Evolutionary conservation across 2,797 vertebrate species (phyloP).

Genomic region (Schizopygopsis malacanthus): DNA sequence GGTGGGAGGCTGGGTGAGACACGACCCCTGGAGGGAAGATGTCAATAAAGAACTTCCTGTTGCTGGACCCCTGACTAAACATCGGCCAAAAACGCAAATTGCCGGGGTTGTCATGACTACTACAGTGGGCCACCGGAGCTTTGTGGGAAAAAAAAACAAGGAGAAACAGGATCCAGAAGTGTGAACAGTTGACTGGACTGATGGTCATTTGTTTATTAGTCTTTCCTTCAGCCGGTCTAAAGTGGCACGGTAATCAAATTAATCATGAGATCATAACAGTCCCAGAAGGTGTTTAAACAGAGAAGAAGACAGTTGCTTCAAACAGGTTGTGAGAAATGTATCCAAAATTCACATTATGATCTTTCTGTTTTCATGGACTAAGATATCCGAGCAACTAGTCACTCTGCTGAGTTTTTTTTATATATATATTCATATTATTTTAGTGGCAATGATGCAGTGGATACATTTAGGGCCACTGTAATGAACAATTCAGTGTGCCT

Average conservation of each 20-base stretch:
- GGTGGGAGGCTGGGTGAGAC: conserved; percentile 49
- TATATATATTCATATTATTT: neutral
- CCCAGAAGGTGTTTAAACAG: conserved; percentile 15
- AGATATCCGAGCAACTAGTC: neutral
- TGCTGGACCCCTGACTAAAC: conserved; percentile 63
- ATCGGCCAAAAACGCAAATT: conserved; percentile 57
- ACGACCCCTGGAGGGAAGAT: conserved; percentile 56
- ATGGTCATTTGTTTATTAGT: conserved; percentile 39
- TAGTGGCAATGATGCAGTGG: neutral
- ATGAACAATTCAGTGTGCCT: neutral
- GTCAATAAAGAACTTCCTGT: conserved; percentile 72
- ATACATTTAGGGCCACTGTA: neutral
- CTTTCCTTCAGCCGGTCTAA: neutral
- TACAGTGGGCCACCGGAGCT: conserved; percentile 28
- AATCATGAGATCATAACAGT: conserved; percentile 18
- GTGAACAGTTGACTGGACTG: conserved; percentile 52
- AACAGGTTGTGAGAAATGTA: neutral
- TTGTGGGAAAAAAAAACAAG: conserved; percentile 9
- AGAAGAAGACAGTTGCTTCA: neutral
- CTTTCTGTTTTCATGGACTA: neutral
- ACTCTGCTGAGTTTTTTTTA: neutral
- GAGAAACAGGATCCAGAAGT: conserved; percentile 45
- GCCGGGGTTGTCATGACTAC: conserved; percentile 66
- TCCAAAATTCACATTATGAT: neutral
- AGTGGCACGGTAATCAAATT: neutral